Evolutionary conservation across 2,888 invertebrate genomes (phyloP).

Genomic region (Strigamia crassipes): DNA sequence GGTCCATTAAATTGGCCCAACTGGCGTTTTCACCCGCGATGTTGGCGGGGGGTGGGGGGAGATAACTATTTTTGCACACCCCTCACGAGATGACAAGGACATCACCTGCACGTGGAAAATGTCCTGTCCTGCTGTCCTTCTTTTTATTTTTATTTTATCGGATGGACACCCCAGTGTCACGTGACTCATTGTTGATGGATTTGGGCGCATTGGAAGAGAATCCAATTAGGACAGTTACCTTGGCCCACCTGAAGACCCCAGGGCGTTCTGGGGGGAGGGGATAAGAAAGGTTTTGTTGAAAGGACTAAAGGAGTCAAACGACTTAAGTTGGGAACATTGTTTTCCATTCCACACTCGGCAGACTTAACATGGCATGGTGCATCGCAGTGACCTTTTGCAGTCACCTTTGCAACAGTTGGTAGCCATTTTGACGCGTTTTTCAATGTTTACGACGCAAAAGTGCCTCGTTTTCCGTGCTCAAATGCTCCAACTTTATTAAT

Average conservation of each 20-base stretch:
- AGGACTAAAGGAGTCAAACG: conserved; percentile 7
- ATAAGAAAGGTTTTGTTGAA: not conserved
- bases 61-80: not conserved
- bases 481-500: too few species aligned
- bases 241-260: conserved; percentile 32
- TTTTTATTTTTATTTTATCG: not conserved
- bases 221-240: conserved; percentile 27
- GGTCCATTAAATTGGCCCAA: conserved; percentile 22
- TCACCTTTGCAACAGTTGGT: too few species aligned
- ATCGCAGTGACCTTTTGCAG: not conserved
- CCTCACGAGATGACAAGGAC: conserved; percentile 17
- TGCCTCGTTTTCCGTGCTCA: too few species aligned
- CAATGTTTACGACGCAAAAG: too few species aligned
- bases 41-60: not conserved
- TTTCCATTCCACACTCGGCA: not conserved
- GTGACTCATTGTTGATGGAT: conserved; percentile 33
- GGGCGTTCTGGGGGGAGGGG: not conserved
- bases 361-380: not conserved
- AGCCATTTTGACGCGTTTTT: too few species aligned
- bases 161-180: not conserved
- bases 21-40: conserved; percentile 3
- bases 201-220: conserved; percentile 34
- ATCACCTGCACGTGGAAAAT: conserved; percentile 39
- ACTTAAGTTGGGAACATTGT: not conserved
- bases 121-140: conserved; percentile 24